Evolutionary conservation across 2,113 vertebrate genomes (phyloP), one percentile per base, ranked within the genome.

Genomic region (Puffinus mauretanicus): DNA sequence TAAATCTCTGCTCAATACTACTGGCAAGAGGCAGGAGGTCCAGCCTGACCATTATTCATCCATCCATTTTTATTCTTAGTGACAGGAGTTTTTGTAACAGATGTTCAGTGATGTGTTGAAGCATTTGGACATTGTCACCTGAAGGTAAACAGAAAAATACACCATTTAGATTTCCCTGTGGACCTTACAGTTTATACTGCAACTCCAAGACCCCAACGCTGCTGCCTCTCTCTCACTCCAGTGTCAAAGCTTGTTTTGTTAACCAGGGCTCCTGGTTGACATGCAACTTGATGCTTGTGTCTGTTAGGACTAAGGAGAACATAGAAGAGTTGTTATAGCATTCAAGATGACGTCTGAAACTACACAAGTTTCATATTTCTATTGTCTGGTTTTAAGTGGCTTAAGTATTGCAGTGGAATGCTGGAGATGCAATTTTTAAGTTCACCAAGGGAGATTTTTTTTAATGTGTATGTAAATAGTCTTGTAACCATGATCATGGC

Each of bases 121-220:
- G 90, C 57, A 27, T 86, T 98, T 97, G 93, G 91, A 97, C 81
- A 11, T 81, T 92, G 94, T 96, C 93, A 95, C 86, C 81, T 82
- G 82, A 86, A 97, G 95, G 92, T 94, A 94, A 97, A 95, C 94
- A 88, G 95, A 70, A 94, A 97, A 97, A 86, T 16, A 95, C 64
- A 76, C 85, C 57, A 29, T 88, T 93, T 92, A 95, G 81, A 97
- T 96, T 97, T 98, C 82, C 95, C 95, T 77, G n/a, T 30, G 93
- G 83, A 81, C 54, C 82, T 88, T 57, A 26, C 49, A 88, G 83
- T 82, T 94, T 96, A 95, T 94, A 77, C 55, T 64, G 81, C 66
- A 79, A 46, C 77, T 77, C 76, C 42, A n/a, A 75, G 78, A 76
- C 64, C 75, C 70, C 52, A 7, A 1, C 6, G 9, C 86, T 16